Evolutionary conservation across 2,797 vertebrate species (phyloP), one percentile per base, ranked within the genome.

Genomic region (Onychomys arenicola): DNA sequence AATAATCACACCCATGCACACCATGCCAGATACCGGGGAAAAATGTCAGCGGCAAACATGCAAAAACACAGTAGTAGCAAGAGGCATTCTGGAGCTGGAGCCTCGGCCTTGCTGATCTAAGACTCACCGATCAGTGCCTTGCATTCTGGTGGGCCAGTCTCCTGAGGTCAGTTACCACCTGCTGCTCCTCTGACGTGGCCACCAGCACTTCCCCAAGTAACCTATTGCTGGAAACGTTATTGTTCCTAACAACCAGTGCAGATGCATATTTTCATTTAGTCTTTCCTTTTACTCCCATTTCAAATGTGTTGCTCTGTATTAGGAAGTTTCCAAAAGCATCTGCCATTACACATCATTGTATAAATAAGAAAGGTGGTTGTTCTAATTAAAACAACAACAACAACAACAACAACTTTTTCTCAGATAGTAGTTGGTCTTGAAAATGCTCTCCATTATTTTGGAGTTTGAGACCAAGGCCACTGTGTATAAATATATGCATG

Each of bases 251-350:
- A 96, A 94, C 92, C 3, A 90, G 61, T 82, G 89, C 94, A 96
- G 96, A 96, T 75, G 34, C 57, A 2, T 85, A 80, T 96, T 97
- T 98, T 96, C 96, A 95, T 96, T 97, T 97, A n/a, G 61, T 94
- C 46, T 98, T 85, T 98, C 57, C 94, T 94, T 96, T 97, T 96
- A 93, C 59, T 49, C 86, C 27, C 84, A 71, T 85, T 97, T 83
- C 55, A 88, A 14, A n/a, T 75, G 69, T 63, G 80, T 81, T 97
- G 76, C 55, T 96, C 23, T 14, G 9, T 81, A 85, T 57, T 69
- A 65, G 90, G 85, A 69, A 57, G 65, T 97, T 98, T 98, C 92
- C 61, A 95, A 23, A 78, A 96, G 82, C 49, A 94, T 85, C 92
- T 95, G 67, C 90, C 37, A 1, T 85, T 83, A 73, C 46, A 71